Base-by-base conservation (phyloP, 2,113 vertebrate species). In the Oceanodroma tethys region DNA sequence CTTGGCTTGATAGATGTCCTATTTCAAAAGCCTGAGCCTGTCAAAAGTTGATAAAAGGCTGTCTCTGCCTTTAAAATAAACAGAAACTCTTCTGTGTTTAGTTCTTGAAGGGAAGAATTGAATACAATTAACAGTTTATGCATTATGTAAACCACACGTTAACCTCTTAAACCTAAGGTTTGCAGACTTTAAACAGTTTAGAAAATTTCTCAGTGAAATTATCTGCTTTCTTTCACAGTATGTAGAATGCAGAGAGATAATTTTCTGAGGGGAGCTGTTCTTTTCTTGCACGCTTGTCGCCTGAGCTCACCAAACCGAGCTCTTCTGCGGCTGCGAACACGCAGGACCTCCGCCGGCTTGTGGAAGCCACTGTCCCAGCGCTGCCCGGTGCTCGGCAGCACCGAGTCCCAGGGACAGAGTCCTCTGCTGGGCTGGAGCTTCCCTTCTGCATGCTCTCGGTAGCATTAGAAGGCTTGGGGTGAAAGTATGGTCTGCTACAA, bases 21-120 rank as follows among this genome's bases (percentile, higher is more conserved):
- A n/a, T 96, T 94, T 94, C 82, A 92, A 93, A 74, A 78, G 79
- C 48, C 19, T 19, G 11, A 26, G 27, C 52, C 18, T n/a, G 83
- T 92, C 88, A 86, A n/a, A 9, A 0, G 16, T 79, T 91, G 94
- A 88, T 75, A 34, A 96, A 92, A 84, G 58, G 47, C 40, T 47
- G 6, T 74, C 21, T 88, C 80, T 95, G 84, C 18, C 74, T 95
- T 80, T 89, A 88, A 96, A 94, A 95, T 96, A 97, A 97, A 96
- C 74, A 97, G 42, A 80, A 83, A 63, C 36, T 70, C 43, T 65
- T 75, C 91, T 93, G 42, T 90, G 47, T 95, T 85, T 91, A 81
- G 48, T 74, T 90, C 48, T 94, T 74, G 56, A 86, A 88, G 66
- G 79, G 65, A 96, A 93, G 76, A 94, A 73, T 27, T 68, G 23